Evolutionary conservation across 2,797 vertebrate genomes (phyloP).

Genomic region (Onychomys arenicola): DNA sequence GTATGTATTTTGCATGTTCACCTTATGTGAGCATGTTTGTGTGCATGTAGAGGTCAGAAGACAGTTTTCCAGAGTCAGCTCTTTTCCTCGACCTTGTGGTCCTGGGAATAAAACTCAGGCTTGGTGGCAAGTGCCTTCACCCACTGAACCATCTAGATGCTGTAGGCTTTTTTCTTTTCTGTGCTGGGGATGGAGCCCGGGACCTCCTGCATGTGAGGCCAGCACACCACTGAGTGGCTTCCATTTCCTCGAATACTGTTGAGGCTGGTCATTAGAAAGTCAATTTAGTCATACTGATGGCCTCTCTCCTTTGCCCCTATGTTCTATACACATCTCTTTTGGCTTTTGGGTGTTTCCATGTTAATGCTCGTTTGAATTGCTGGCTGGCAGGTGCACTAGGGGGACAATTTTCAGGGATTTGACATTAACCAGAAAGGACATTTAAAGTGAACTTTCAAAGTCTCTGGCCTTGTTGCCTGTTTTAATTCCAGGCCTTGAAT

Average conservation of each 20-base stretch:
- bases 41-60: background rate
- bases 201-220: background rate
- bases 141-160: background rate
- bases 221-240: background rate
- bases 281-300: background rate
- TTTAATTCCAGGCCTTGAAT: slow-evolving; percentile 25
- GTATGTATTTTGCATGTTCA: background rate
- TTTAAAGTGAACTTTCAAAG: slow-evolving; percentile 51
- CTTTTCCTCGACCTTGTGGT: background rate
- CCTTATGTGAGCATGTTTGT: rapidly evolving
- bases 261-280: background rate
- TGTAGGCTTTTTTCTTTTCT: background rate
- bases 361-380: background rate
- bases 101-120: background rate
- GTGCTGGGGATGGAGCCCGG: background rate
- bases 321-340: background rate
- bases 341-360: background rate
- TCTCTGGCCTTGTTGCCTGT: background rate
- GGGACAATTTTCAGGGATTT: slow-evolving; percentile 18
- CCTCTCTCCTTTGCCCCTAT: background rate
- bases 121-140: background rate
- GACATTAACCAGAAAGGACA: slow-evolving; percentile 42
- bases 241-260: background rate
- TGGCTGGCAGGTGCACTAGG: background rate
- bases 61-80: background rate